These are phyloP conservation scores for Mormyrus lacerda DNA, from an alignment of 2,113 vertebrate genomes.

Conservation along the genomic window DNA sequence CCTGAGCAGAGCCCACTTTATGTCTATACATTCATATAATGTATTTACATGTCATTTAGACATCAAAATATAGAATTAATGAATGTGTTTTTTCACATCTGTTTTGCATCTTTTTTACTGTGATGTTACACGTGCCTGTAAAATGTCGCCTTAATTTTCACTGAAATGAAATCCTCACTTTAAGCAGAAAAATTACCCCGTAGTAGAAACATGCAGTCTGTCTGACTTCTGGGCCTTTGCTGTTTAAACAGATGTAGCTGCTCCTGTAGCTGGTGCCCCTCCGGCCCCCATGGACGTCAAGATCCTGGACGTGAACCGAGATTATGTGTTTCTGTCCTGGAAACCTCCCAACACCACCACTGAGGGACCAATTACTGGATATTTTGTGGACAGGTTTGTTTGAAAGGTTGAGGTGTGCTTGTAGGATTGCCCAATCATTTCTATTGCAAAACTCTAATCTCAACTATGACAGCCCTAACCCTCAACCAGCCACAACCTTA, in stretches of 20 bases:
- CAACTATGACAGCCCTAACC: too few relatives aligned
- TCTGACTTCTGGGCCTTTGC: not conserved
- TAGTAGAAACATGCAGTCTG: not conserved
- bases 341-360: conserved; percentile 87
- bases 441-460: too few relatives aligned
- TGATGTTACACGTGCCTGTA: not conserved
- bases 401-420: not conserved
- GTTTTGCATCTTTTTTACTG: not conserved
- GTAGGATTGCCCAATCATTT: too few relatives aligned
- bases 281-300: conserved; percentile 87
- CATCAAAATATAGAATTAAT: not conserved
- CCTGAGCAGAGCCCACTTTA: not conserved
- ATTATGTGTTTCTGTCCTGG: conserved; percentile 91
- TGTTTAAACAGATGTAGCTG: conserved; percentile 66
- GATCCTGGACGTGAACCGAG: conserved; percentile 79
- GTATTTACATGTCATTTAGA: not conserved
- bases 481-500: too few relatives aligned
- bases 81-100: not conserved
- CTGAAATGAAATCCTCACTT: not conserved
- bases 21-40: not conserved
- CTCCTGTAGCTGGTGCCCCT: conserved; percentile 68
- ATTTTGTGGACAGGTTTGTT: conserved; percentile 87
- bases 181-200: not conserved
- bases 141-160: not conserved
- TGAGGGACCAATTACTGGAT: conserved; percentile 77